Conservation (phyloP, 2,113 vertebrate species). For the Microtus pennsylvanicus region DNA sequence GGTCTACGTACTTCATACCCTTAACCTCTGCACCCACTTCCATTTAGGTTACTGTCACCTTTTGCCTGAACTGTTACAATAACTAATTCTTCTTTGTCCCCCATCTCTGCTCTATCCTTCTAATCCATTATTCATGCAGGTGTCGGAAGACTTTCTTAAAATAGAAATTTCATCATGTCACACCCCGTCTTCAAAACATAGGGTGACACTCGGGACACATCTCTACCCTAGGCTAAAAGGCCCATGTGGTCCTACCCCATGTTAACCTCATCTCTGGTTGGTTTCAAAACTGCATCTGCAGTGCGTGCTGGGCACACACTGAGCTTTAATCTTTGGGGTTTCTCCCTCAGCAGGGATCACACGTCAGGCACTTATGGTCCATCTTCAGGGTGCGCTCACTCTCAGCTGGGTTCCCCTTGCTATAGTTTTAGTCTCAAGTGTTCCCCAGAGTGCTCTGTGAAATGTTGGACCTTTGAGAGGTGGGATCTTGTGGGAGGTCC, state of each 20-base stretch:
- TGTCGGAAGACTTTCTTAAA: conserved; percentile 7
- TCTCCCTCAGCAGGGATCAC: background rate
- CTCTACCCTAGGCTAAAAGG: background rate
- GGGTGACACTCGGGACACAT: background rate
- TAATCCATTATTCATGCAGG: background rate
- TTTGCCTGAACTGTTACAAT: background rate
- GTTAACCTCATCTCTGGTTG: background rate
- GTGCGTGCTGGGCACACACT: background rate
- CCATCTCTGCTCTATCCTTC: background rate
- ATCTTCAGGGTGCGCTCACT: background rate
- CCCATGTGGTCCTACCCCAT: background rate
- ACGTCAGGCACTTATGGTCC: background rate
- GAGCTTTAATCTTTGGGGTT: background rate
- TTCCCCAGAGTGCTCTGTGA: background rate
- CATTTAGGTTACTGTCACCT: background rate
- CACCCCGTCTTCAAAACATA: background rate
- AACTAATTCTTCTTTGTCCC: background rate
- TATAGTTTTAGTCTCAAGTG: background rate
- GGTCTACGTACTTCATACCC: background rate
- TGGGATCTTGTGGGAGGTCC: background rate
- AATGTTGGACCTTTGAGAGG: background rate
- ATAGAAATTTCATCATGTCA: background rate
- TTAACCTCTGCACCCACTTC: too few relatives aligned
- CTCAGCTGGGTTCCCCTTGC: background rate
- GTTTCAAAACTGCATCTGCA: background rate